A percentile compares a stretch with the other conserved stretches of the same genome.
Evolutionary conservation across 2,888 invertebrate species (phyloP).

Genomic region (Drosophila buzzatii): DNA sequence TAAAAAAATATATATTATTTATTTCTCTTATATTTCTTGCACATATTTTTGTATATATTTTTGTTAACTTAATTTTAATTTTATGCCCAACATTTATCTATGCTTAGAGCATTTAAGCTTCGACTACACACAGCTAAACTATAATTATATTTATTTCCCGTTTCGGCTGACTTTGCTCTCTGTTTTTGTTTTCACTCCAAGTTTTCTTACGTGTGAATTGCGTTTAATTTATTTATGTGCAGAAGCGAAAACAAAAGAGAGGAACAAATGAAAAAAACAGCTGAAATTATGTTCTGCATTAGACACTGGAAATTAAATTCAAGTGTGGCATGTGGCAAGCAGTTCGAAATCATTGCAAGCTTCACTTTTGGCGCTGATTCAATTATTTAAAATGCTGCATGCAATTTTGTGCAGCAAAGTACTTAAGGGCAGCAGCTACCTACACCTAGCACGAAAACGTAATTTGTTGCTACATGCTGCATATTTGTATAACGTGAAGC

Average conservation of each 20-base stretch:
- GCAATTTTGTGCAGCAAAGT: constrained; percentile 44
- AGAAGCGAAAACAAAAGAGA: constrained; percentile 5
- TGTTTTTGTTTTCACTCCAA: background rate
- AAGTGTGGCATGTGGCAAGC: constrained; percentile 17
- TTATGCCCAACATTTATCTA: too few species aligned
- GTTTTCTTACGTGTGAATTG: constrained; percentile 45
- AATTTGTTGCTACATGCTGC: constrained; percentile 66
- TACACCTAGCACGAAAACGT: constrained; percentile 39
- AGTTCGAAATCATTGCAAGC: constrained; percentile 51
- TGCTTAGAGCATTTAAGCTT: constrained; percentile 14
- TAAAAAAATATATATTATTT: too few species aligned
- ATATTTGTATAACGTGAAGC: constrained; percentile 50
- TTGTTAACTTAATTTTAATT: too few species aligned
- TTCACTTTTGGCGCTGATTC: constrained; percentile 51
- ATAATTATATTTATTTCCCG: constrained; percentile 1
- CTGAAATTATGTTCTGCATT: constrained; percentile 39
- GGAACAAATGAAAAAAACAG: too few species aligned
- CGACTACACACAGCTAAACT: background rate
- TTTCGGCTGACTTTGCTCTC: constrained; percentile 8
- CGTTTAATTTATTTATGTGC: constrained; percentile 57
- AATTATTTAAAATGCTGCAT: constrained; percentile 72
- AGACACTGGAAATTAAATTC: constrained; percentile 54
- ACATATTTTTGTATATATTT: too few species aligned
- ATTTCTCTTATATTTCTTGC: too few species aligned
- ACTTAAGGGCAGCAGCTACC: constrained; percentile 30